A percentile compares a stretch with the other conserved stretches of the same genome.
Conservation (phyloP, 2,888 invertebrate genomes). For the Entomobrya multifasciata region DNA sequence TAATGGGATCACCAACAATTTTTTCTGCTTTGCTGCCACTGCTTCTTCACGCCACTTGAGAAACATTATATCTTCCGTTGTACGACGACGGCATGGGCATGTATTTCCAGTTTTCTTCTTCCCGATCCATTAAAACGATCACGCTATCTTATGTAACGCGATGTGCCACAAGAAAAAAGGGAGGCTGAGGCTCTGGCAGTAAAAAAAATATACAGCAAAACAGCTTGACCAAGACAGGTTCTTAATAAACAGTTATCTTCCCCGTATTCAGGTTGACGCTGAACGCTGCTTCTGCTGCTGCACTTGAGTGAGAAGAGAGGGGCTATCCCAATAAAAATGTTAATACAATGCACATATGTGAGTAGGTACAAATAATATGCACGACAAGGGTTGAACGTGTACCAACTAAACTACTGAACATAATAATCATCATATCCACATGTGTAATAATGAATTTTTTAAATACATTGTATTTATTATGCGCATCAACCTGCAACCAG, state of each 20-base stretch:
- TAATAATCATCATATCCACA: background rate
- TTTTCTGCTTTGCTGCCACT: background rate
- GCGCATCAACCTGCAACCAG: slow-evolving; percentile 49
- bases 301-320: too few species aligned
- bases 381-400: slow-evolving; percentile 16
- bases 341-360: slow-evolving; percentile 35
- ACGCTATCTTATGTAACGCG: background rate
- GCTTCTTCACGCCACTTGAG: background rate
- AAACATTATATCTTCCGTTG: background rate
- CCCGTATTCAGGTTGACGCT: background rate
- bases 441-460: slow-evolving; percentile 15
- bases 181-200: too few species aligned
- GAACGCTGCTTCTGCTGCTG: background rate
- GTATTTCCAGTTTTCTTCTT: slow-evolving; percentile 70
- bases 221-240: slow-evolving; percentile 66
- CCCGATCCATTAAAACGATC: slow-evolving; percentile 61
- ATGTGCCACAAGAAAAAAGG: slow-evolving; percentile 25
- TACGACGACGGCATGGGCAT: too few species aligned
- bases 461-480: background rate
- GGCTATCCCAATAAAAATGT: slow-evolving; percentile 65
- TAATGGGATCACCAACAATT: background rate
- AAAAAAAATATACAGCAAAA: slow-evolving; percentile 7
- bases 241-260: slow-evolving; percentile 67
- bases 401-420: background rate
- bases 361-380: slow-evolving; percentile 41